phyloP scores from a whole-genome alignment of 35 echinoderm and acorn worm genomes.

The Stichopus chloronotus region DNA sequence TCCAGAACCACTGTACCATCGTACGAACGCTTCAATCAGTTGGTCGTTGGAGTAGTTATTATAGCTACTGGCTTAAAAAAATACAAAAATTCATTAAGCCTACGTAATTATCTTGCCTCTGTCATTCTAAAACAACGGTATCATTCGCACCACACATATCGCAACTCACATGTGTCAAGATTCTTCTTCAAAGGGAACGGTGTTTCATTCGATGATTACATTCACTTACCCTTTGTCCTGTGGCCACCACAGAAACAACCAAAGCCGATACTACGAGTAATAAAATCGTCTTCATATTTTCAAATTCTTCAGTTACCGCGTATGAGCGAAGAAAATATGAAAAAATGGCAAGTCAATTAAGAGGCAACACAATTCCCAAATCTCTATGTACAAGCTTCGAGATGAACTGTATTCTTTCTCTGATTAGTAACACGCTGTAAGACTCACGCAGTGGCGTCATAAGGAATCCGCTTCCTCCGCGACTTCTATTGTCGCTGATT shows the following conservation, averaged over 20 bases:
- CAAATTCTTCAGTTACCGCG: neutral
- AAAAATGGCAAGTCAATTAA: neutral
- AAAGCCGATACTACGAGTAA: constrained; percentile 22
- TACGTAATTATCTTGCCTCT: no score
- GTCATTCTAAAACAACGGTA: no score
- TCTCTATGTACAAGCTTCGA: neutral
- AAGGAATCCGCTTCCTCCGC: neutral
- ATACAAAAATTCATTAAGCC: no score
- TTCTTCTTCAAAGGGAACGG: no score
- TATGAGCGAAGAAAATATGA: neutral
- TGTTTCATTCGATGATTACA: neutral
- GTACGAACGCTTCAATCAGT: no score
- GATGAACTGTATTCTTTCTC: neutral
- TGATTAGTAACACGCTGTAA: neutral
- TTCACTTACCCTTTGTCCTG: constrained; percentile 23
- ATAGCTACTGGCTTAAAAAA: no score
- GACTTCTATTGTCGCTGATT: neutral
- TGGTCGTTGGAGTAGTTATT: no score
- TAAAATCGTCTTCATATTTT: constrained; percentile 35
- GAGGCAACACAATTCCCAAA: neutral
- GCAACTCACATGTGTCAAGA: no score
- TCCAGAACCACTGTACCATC: no score
- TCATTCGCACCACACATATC: no score
- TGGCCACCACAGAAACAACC: constrained; percentile 27
- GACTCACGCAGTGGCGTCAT: neutral